Conservation (phyloP, 1,140 invertebrate genomes). For the Apis mellifera region DNA sequence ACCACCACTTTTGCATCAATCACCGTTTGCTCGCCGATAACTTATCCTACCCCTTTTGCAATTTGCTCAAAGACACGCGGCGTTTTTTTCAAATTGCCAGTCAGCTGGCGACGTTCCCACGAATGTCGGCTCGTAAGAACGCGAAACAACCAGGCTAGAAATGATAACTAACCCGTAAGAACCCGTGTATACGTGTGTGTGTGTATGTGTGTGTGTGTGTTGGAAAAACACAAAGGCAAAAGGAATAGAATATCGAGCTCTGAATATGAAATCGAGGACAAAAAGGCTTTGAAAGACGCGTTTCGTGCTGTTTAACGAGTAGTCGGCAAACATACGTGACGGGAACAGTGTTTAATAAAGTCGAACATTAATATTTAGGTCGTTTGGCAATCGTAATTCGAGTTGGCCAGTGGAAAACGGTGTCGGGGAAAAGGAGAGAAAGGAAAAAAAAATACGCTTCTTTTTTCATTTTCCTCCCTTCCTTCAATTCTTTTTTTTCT, state of each 20-base stretch:
- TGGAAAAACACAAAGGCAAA: not conserved
- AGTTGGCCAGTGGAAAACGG: not conserved
- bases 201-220: not conserved
- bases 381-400: not conserved
- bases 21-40: not conserved
- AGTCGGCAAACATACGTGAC: not conserved
- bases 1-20: not conserved
- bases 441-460: not conserved
- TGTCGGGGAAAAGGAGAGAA: not conserved
- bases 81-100: conserved; percentile 11
- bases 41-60: not conserved
- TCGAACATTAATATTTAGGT: conserved; percentile 35
- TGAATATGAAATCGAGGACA: not conserved
- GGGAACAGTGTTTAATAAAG: conserved; percentile 19
- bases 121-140: not conserved
- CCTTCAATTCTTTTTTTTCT: not conserved
- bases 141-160: not conserved
- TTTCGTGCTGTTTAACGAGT: conserved; percentile 8
- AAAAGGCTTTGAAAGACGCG: not conserved
- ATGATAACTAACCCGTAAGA: not conserved
- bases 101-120: conserved; percentile 1
- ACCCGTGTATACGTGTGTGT: not conserved
- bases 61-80: not conserved
- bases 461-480: too few species aligned
- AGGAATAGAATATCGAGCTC: not conserved